Conservation (phyloP, 2,113 vertebrate species). For the Pycnonotus jocosus region DNA sequence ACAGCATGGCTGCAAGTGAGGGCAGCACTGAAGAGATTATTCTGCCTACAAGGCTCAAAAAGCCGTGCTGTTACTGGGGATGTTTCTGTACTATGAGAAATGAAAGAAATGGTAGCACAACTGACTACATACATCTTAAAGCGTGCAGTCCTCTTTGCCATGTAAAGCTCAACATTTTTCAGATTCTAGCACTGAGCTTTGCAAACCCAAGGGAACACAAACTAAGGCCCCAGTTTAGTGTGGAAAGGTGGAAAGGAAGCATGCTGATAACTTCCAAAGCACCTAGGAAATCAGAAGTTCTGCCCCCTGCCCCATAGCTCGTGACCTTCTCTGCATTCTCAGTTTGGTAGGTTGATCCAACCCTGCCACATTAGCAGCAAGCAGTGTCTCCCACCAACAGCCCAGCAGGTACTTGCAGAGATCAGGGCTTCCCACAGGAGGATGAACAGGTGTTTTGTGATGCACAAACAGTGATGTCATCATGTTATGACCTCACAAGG, state of each 20-base stretch:
- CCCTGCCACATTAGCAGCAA: neutral
- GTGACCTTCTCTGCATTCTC: fast-evolving
- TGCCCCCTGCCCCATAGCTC: neutral
- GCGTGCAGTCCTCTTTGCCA: neutral
- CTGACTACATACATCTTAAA: neutral
- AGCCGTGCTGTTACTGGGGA: neutral
- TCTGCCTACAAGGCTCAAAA: neutral
- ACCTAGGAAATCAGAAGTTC: neutral
- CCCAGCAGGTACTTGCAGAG: neutral
- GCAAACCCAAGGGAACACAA: neutral
- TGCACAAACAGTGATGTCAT: neutral
- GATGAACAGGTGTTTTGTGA: fast-evolving
- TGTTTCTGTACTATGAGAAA: neutral
- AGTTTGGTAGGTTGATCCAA: fast-evolving
- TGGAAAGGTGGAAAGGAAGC: neutral
- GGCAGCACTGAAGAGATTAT: neutral
- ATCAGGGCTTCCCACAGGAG: neutral
- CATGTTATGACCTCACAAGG: neutral
- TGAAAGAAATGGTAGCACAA: neutral
- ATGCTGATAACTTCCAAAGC: neutral
- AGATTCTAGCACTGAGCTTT: neutral
- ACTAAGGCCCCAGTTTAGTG: neutral
- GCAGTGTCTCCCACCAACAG: neutral
- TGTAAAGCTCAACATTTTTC: neutral
- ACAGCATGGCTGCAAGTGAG: neutral